These are phyloP conservation scores for Oryzias dopingdopingensis DNA, from an alignment of 2,797 vertebrate species.

Conservation along the genomic window DNA sequence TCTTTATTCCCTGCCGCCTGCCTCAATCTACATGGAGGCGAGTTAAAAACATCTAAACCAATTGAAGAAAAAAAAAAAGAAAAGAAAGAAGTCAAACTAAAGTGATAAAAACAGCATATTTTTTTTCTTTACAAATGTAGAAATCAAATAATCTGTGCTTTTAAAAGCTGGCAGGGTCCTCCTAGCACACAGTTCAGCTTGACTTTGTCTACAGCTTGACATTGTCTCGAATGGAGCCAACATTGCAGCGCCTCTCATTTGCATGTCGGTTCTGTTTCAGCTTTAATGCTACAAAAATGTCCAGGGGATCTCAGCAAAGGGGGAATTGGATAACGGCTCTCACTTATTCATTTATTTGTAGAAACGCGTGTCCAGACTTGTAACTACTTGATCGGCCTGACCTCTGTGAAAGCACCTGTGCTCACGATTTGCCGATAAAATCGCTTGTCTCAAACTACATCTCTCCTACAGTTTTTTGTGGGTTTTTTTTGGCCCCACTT, in stretches of 20 bases:
- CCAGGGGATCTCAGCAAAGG: constrained; percentile 32
- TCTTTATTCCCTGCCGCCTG: no score
- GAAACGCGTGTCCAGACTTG: constrained; percentile 49
- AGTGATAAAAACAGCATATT: no score
- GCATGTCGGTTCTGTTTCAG: constrained; percentile 41
- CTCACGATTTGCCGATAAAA: constrained; percentile 28
- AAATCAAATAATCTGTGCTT: background rate
- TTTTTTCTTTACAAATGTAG: no score
- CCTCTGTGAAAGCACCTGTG: constrained; percentile 40
- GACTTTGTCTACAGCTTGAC: constrained; percentile 16
- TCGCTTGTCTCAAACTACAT: constrained; percentile 15
- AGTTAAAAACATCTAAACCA: no score
- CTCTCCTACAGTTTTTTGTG: constrained; percentile 4
- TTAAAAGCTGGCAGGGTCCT: constrained; percentile 14
- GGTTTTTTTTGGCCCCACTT: constrained; percentile 37
- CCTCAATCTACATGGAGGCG: no score
- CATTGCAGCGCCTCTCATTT: constrained; percentile 27
- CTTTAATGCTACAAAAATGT: constrained; percentile 32
- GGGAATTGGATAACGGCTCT: constrained; percentile 45
- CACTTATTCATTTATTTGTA: constrained; percentile 62
- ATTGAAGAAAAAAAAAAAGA: no score
- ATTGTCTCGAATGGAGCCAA: constrained; percentile 9
- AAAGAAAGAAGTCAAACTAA: no score
- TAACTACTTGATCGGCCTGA: constrained; percentile 42
- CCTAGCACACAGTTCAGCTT: constrained; percentile 4